Evolutionary conservation across 2,113 vertebrate genomes (phyloP).

Genomic region (Hydrochoerus hydrochaeris): DNA sequence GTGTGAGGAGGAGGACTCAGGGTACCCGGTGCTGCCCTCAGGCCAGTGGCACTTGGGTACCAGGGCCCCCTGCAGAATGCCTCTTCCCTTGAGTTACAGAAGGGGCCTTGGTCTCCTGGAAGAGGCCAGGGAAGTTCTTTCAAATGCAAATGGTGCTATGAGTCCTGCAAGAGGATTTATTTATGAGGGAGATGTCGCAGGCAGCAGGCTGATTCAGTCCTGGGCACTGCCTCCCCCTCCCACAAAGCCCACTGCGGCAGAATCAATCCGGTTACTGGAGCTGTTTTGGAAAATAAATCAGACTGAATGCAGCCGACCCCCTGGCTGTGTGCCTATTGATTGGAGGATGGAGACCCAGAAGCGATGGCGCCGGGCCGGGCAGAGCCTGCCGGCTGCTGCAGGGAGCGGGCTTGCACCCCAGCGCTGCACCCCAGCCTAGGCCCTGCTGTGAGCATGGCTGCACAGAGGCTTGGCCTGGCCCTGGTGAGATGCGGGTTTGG

Average conservation of each 20-base stretch:
- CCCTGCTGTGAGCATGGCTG: background rate
- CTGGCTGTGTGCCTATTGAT: background rate
- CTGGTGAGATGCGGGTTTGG: background rate
- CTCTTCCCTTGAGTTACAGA: background rate
- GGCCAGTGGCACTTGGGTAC: background rate
- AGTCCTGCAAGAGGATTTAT: constrained; percentile 18
- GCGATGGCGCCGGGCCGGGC: background rate
- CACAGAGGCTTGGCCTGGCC: fast-evolving
- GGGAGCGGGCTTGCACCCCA: background rate
- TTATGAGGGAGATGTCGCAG: background rate
- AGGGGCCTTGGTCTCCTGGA: background rate
- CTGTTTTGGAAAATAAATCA: constrained; percentile 38
- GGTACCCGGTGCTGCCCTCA: background rate
- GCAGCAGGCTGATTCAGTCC: background rate
- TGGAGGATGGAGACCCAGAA: background rate
- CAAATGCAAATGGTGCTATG: background rate
- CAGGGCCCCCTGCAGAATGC: background rate
- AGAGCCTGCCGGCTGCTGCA: background rate
- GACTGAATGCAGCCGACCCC: background rate
- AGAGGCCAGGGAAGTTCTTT: constrained; percentile 21
- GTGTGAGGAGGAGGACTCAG: background rate
- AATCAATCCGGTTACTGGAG: background rate
- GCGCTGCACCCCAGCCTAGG: background rate
- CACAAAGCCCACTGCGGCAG: background rate
- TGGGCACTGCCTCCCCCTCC: background rate